Base-by-base conservation (phyloP, 2,113 vertebrate species). In the Emberiza fucata region DNA sequence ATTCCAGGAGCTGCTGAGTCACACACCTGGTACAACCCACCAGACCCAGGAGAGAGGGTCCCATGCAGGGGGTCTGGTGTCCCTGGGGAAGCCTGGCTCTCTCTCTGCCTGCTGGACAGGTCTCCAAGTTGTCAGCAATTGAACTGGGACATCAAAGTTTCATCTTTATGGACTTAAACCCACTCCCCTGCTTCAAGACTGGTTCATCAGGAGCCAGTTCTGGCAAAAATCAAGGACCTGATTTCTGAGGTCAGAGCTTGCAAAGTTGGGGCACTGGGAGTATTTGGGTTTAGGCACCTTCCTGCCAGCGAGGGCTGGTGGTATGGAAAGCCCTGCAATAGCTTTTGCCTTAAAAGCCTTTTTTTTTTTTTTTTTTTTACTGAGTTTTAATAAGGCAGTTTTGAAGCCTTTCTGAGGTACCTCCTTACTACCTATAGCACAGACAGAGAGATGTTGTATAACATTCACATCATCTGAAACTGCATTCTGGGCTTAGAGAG, bases 1-100 rank as follows among this genome's bases (percentile, higher is more conserved):
- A 37, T 10, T 27, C 27, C 42, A 21, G 23, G 11, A 39, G 33
- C 33, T 48, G 25, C 42, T 0, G 2, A 33, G 21, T n/a, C 4
- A 2, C 19, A 11, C 0, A 1, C 18, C 18, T 45, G 22, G 47
- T 20, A 28, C 13, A 28, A n/a, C 18, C 25, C 1, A 2, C 15
- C 28, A 35, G 28, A 6, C 28, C 39, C 39, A 56, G 57, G 83
- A 68, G 6, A 0, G 0, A 40, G 28, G 14, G 22, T 13, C 42
- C 25, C 29, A 4, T 7, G 29, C 19, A 10, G 31, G 16, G 27
- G 5, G 6, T 15, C 39, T n/a, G 25, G 29, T 11, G 53, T 45
- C 35, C 5, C 1, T 7, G 37, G 19, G 40, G 42, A 28, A 77
- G 11, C 51, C 47, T 40, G 51, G 22, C 17, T 39, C 25, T 45